phyloP scores from a whole-genome alignment of 2,113 vertebrate species.

The Phasianus colchicus region DNA sequence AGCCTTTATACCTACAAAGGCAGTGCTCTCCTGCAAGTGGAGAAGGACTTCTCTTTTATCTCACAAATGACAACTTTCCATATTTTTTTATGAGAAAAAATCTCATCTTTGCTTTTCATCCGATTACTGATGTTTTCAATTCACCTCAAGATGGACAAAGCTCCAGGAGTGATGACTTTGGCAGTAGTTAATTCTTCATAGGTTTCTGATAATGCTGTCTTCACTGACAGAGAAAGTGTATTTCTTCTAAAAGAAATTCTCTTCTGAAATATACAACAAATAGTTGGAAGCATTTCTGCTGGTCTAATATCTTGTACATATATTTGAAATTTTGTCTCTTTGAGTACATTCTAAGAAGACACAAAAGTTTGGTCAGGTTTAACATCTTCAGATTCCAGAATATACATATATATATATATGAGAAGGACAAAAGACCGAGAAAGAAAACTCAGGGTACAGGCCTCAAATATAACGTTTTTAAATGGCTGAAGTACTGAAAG shows the following conservation, averaged over 20 bases:
- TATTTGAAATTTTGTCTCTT: neutral
- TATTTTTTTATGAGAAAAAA: neutral
- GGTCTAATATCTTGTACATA: neutral
- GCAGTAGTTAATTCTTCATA: neutral
- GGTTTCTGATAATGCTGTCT: neutral
- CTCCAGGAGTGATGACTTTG: neutral
- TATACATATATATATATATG: too few relatives aligned
- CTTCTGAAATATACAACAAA: neutral
- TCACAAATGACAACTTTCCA: neutral
- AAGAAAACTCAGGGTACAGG: neutral
- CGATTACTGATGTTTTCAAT: neutral
- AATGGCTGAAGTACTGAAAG: neutral
- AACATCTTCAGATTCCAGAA: neutral
- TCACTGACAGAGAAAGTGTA: neutral
- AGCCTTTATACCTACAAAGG: neutral
- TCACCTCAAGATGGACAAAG: neutral
- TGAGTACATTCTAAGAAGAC: neutral
- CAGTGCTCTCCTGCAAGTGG: neutral
- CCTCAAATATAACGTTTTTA: neutral
- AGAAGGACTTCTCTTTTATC: neutral
- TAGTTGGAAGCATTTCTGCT: neutral
- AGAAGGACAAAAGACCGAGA: neutral
- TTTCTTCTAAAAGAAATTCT: neutral
- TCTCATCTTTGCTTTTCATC: neutral
- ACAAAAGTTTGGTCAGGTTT: neutral